Evolutionary conservation across 2,113 vertebrate species (phyloP), one percentile per base, ranked within the genome.

Genomic region (Chionodraco myersi): DNA sequence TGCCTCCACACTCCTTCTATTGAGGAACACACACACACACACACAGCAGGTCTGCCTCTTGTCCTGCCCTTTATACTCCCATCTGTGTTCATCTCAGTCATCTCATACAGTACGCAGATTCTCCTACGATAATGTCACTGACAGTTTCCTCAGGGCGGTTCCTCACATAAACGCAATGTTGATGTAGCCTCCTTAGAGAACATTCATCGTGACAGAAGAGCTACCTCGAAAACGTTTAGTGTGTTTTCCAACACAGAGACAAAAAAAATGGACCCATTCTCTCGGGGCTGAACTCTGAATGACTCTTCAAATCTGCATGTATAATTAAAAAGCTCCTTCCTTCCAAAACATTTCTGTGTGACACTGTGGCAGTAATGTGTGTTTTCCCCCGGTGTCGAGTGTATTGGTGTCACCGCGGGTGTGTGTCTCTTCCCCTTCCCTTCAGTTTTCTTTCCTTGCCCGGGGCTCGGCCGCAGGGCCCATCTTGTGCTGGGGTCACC

Each of bases 401-500:
- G 48, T 52, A 54, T 77, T 74, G 57, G 77, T 86, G 72, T 86
- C 64, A 68, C 59, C 10, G 44, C 54, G 63, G 21, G 49, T 65
- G 71, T 59, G 51, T 69, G 49, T 80, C 16, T 63, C n/a, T 30
- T 58, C 72, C 74, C 47, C 58, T 54, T 75, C 11, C 69, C 75
- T 51, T 61, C 60, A 16, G 60, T 82, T 87, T 87, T 41, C 30
- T 41, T 90, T 87, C 72, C 85, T 45, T 41, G 90, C 92, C 82
- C 1, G 23, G 77, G 93, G 90, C 78, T 79, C 34, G 52, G 83
- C 90, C 15, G 23, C 58, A 8, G 80, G 89, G 44, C 58, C 65
- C 18, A 71, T 67, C 80, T 80, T 69, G 73, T 69, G 78, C 80
- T 67, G 66, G 89, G 92, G 92, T 93, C 92, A 89, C 82, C 80